Conservation (phyloP, 2,797 vertebrate species). For the Podarcis siculus region DNA sequence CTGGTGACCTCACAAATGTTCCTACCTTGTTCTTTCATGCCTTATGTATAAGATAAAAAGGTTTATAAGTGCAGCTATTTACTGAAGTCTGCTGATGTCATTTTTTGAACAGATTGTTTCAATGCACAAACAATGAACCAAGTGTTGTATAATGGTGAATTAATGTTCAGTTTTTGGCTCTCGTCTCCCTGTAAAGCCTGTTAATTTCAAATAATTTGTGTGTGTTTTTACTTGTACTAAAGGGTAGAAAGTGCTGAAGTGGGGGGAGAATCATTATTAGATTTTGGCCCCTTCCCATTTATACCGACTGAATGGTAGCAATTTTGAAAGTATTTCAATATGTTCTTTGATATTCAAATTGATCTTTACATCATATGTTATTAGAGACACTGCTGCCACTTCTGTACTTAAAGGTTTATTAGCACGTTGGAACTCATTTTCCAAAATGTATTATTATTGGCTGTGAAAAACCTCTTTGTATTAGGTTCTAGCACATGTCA, state of each 20-base stretch:
- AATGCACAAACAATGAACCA: constrained; percentile 24
- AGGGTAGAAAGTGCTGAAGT: constrained; percentile 24
- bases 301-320: constrained; percentile 58
- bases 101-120: constrained; percentile 41
- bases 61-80: constrained; percentile 60
- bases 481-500: constrained; percentile 43
- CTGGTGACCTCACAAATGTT: constrained; percentile 40
- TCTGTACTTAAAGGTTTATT: constrained; percentile 52
- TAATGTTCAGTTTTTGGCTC: constrained; percentile 62
- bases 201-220: constrained; percentile 65
- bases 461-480: constrained; percentile 62
- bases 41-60: constrained; percentile 61
- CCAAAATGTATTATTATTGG: constrained; percentile 59
- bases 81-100: constrained; percentile 70
- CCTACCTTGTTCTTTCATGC: constrained; percentile 51
- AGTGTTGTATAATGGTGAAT: constrained; percentile 57
- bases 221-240: constrained; percentile 51
- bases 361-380: constrained; percentile 70
- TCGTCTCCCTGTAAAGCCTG: constrained; percentile 47
- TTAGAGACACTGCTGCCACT: constrained; percentile 67
- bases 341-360: constrained; percentile 69
- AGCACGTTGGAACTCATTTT: constrained; percentile 57
- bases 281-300: not conserved
- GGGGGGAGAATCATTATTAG: constrained; percentile 5
- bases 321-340: constrained; percentile 67